Base-by-base conservation (phyloP, 2,888 invertebrate genomes). In the Disparrhopalites patrizii region DNA sequence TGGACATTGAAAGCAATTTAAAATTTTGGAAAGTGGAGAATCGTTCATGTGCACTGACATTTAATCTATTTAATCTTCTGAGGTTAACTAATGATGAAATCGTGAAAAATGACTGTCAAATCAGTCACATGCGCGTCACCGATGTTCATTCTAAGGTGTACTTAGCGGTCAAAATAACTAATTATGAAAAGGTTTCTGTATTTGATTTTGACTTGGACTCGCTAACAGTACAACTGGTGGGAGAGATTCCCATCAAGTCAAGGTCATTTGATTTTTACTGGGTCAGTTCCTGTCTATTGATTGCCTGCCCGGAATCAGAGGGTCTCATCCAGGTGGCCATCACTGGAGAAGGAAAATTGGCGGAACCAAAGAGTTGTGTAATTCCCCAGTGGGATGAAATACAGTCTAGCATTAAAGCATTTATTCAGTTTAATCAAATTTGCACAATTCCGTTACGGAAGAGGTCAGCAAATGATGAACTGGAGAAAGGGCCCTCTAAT, bases 1-100 rank as follows among this genome's bases (percentile, higher is more conserved):
- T 63, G 1, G 63, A 63, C 27, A 55, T 63, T 3, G 43, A 40
- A 15, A 55, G 63, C 2, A 38, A n/a, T 13, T 5, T 38, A 2
- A 63, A 55, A 30, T 27, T 63, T 15, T 63, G 63, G 63, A 31
- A 56, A 23, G 23, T 55, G 10, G 27, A 30, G 20, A 63, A 27
- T 30, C 13, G 20, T 4, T 18, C 43, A 15, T 58, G 58, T 43
- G 23, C 28, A 7, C 27, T 38, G 23, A 40, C 43, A 13, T 28
- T 38, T 13, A 58, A 58, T 43, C n/a, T 43, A 4, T 43, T 43
- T 15, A 58, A 28, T 30, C 13, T 43, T n/a, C 30, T 58, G n/a
- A 5, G 43, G n/a, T 20, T 43, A 5, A 43, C 43, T 5, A 33
- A 30, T 52, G 52, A 52, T n/a, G 30, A 52, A 18, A 18, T 13